These are phyloP conservation scores for Otus sunia DNA, from an alignment of 2,113 vertebrate species.

Conservation along the genomic window DNA sequence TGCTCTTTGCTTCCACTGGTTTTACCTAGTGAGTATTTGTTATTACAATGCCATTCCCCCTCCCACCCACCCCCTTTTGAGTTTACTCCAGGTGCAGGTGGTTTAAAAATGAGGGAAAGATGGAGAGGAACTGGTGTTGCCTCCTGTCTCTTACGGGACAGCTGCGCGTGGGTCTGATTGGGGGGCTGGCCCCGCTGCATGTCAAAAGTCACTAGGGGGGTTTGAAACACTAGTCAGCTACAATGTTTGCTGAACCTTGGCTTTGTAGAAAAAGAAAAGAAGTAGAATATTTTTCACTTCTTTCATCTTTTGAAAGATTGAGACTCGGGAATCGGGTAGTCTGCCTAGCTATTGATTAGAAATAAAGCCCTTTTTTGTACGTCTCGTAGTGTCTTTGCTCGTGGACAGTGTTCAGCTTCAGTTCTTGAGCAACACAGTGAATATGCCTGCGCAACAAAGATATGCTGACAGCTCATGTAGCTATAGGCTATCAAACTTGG, in stretches of 20 bases:
- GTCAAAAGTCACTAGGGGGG: background rate
- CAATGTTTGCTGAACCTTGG: background rate
- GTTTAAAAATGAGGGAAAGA: background rate
- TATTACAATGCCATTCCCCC: background rate
- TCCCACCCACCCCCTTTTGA: background rate
- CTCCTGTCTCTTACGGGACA: background rate
- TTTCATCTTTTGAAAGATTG: background rate
- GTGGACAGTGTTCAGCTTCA: background rate
- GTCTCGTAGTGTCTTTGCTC: accelerated
- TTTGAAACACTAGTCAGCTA: background rate
- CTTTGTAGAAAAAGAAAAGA: background rate
- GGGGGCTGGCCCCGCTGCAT: background rate
- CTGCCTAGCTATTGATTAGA: background rate
- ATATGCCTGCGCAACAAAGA: background rate
- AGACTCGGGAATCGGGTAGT: background rate
- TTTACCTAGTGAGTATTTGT: background rate
- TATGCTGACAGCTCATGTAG: accelerated
- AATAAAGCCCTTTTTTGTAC: background rate
- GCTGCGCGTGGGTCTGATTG: background rate
- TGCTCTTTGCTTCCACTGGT: background rate
- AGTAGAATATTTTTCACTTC: background rate
- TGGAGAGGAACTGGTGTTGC: background rate
- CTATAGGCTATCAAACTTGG: background rate
- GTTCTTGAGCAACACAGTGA: background rate
- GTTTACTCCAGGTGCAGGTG: constrained; percentile 18